Evolutionary conservation across 2,888 invertebrate species (phyloP).

Genomic region (Leptarthrus brevirostris): DNA sequence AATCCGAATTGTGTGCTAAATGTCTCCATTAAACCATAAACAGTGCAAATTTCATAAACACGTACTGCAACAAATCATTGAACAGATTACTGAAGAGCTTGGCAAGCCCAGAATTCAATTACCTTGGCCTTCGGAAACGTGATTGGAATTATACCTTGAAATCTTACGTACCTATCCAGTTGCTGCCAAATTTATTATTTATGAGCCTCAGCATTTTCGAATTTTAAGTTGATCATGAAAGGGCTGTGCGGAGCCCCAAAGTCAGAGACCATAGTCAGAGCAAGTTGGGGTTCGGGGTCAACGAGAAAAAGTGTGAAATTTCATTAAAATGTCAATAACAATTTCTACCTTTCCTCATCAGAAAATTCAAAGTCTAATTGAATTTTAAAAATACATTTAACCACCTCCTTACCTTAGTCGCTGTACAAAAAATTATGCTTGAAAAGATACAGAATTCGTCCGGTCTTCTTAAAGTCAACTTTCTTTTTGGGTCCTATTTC

Average conservation of each 20-base stretch:
- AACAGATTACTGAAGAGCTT: conserved; percentile 25
- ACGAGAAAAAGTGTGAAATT: conserved; percentile 6
- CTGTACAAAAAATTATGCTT: neutral
- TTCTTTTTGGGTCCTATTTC: too few relatives aligned
- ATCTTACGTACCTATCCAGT: conserved; percentile 13
- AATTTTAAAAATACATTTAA: conserved; percentile 35
- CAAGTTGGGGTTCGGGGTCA: neutral
- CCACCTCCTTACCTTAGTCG: neutral
- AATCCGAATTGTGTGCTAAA: neutral
- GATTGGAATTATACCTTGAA: conserved; percentile 20
- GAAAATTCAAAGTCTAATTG: conserved; percentile 29
- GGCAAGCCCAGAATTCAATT: conserved; percentile 24
- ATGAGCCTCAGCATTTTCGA: conserved; percentile 32
- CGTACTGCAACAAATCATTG: conserved; percentile 40
- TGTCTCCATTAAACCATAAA: conserved; percentile 24
- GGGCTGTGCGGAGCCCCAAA: neutral
- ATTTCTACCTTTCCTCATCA: conserved; percentile 21
- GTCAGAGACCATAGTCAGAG: too few relatives aligned
- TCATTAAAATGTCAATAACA: conserved; percentile 36
- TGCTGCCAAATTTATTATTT: conserved; percentile 33
- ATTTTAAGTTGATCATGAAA: conserved; percentile 30
- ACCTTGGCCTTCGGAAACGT: conserved; percentile 19
- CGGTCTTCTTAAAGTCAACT: too few relatives aligned
- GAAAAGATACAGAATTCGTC: too few relatives aligned
- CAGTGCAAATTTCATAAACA: conserved; percentile 33